phyloP scores from a whole-genome alignment of 2,797 vertebrate genomes.

The Monodelphis domestica region DNA sequence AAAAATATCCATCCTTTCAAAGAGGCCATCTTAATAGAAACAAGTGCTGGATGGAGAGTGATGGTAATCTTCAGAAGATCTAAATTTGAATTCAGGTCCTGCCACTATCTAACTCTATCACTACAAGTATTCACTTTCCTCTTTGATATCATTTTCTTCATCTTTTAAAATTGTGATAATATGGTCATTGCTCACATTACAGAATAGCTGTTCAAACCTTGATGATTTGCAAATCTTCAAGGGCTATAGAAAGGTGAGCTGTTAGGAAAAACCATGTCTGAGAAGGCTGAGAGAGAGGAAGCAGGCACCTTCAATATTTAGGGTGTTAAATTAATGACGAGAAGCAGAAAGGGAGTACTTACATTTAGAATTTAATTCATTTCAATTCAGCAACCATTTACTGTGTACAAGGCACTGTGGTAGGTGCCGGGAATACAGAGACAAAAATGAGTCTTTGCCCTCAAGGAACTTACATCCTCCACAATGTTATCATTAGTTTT shows the following conservation, averaged over 20 bases:
- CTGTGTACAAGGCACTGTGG: background rate
- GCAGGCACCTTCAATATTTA: background rate
- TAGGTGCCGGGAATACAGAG: background rate
- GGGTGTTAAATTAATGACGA: background rate
- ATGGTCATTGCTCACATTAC: background rate
- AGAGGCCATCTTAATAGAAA: background rate
- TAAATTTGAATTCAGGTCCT: background rate
- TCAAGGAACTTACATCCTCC: background rate
- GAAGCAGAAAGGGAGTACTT: background rate
- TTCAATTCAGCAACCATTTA: background rate
- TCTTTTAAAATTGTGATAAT: background rate
- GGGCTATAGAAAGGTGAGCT: background rate
- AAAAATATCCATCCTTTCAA: background rate
- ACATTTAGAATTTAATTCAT: background rate
- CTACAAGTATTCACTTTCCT: background rate
- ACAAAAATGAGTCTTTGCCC: background rate
- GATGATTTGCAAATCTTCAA: no score
- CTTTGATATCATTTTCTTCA: background rate
- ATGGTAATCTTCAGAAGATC: background rate
- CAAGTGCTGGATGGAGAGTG: background rate
- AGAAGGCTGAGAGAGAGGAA: background rate
- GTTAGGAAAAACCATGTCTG: background rate
- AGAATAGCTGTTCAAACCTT: background rate
- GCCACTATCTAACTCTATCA: background rate
- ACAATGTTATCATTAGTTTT: background rate